These are phyloP conservation scores for Lasioglossum calceatum DNA, from an alignment of 2,888 invertebrate genomes.

Conservation along the genomic window DNA sequence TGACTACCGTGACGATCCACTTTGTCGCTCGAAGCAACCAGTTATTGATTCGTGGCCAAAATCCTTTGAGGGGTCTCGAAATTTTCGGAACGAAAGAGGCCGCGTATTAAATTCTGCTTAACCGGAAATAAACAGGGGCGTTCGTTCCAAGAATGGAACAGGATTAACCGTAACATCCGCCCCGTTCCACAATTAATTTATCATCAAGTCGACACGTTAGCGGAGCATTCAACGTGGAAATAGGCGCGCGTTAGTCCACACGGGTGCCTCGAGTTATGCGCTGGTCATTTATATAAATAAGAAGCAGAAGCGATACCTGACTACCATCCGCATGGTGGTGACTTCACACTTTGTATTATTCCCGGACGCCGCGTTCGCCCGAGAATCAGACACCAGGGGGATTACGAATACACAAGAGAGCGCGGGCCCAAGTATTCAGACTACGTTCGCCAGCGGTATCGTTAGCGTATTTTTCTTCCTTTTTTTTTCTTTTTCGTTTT, in stretches of 20 bases:
- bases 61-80: constrained; percentile 33
- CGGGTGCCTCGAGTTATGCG: constrained; percentile 78
- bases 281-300: constrained; percentile 85
- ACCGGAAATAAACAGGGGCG: constrained; percentile 2
- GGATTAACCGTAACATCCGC: constrained; percentile 67
- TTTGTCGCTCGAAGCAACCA: constrained; percentile 65
- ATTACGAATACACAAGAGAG: constrained; percentile 72
- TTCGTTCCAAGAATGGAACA: constrained; percentile 34
- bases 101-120: constrained; percentile 8
- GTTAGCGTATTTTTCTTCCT: constrained; percentile 80
- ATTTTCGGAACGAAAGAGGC: constrained; percentile 28
- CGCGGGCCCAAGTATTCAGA: constrained; percentile 69
- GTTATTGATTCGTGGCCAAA: constrained; percentile 47
- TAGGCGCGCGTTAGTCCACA: constrained; percentile 66
- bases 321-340: constrained; percentile 80
- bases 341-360: constrained; percentile 83
- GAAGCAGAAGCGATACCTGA: constrained; percentile 83
- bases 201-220: constrained; percentile 70
- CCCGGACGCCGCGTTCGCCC: constrained; percentile 66
- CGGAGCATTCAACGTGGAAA: constrained; percentile 57
- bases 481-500: neutral
- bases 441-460: constrained; percentile 78
- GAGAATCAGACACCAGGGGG: constrained; percentile 68
- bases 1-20: constrained; percentile 70
- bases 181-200: constrained; percentile 70